Evolutionary conservation across 2,888 invertebrate species (phyloP), one percentile per base, ranked within the genome.

Genomic region (Syrista parreyssii): DNA sequence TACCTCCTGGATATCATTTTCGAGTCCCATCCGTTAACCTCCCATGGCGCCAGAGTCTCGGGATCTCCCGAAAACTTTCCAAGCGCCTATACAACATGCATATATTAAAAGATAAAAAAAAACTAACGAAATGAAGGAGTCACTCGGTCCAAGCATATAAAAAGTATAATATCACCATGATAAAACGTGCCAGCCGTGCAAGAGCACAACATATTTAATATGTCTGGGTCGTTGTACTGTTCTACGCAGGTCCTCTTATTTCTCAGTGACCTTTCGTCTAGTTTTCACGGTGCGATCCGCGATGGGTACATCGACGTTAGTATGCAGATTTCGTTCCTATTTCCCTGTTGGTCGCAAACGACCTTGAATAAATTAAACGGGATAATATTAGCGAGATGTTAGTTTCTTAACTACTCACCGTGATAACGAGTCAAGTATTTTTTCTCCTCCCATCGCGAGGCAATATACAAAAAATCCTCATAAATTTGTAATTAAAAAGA

Each of bases 341-440:
- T 74, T 74, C n/a, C 74, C 35, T 34, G 36, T 34, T 74, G 23
- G 3, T 33, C n/a, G 33, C 35, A 15, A 30, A 34, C 35, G 74
- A 40, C 74, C 74, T 74, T 74, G 74, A 74, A 74, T 74, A 74
- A 74, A 74, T 74, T 74, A 74, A 74, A 55, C 23, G 23, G 55
- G 55, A 55, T 23, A 23, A 9, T 55, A 55, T 23, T 55, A 55
- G 9, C 55, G 55, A 55, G 55, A 2, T 23, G 55, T 55, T 55
- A 55, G 3, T 55, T 23, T 9, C 23, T 23, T 9, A 9, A 23
- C 2, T 55, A 23, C 55, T 55, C 55, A 23, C 23, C 23, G 23
- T 9, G 55, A 23, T 23, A 55, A 9, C 55, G 23, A 55, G 23
- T 55, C 9, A 55, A 55, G 40, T 6, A 55, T 11, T 3, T 23